These are phyloP conservation scores for Chiridota heheva DNA, from an alignment of 35 echinoderm and acorn worm species.

Conservation along the genomic window DNA sequence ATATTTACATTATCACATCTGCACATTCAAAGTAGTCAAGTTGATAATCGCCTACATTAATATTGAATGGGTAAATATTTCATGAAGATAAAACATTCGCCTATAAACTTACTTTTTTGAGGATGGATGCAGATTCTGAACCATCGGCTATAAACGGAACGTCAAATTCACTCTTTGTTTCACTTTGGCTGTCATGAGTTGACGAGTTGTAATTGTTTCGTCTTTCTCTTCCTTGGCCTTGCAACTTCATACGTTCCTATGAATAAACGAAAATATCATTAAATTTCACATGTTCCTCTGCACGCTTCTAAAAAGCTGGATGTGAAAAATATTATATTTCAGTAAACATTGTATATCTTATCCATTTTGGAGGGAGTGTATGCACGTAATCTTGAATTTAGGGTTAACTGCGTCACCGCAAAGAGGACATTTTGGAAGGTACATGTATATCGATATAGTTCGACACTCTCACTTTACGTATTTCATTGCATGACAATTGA, in stretches of 20 bases:
- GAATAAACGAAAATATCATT: background rate
- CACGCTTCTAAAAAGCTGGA: too few species aligned
- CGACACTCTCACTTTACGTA: too few species aligned
- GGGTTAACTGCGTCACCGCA: too few species aligned
- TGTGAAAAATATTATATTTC: too few species aligned
- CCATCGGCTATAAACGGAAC: conserved; percentile 26
- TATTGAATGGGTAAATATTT: background rate
- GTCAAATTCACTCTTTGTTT: conserved; percentile 11
- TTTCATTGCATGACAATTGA: too few species aligned
- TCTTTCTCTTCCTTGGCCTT: background rate
- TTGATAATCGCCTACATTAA: background rate
- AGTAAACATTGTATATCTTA: too few species aligned
- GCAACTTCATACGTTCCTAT: conserved; percentile 19
- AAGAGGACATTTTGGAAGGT: too few species aligned
- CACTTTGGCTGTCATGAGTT: conserved; percentile 21
- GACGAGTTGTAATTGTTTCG: background rate
- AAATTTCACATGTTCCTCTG: too few species aligned
- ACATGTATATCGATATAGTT: too few species aligned
- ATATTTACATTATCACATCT: background rate
- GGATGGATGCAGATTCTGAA: conserved; percentile 4
- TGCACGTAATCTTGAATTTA: too few species aligned
- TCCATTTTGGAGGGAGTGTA: too few species aligned
- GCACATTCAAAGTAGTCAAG: background rate
- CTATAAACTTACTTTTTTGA: background rate
- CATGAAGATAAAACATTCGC: background rate